Percentiles rank a stretch among this genome's conserved stretches.
These are phyloP conservation scores for Andrena haemorrhoa DNA, from an alignment of 2,888 invertebrate species.

Conservation along the genomic window DNA sequence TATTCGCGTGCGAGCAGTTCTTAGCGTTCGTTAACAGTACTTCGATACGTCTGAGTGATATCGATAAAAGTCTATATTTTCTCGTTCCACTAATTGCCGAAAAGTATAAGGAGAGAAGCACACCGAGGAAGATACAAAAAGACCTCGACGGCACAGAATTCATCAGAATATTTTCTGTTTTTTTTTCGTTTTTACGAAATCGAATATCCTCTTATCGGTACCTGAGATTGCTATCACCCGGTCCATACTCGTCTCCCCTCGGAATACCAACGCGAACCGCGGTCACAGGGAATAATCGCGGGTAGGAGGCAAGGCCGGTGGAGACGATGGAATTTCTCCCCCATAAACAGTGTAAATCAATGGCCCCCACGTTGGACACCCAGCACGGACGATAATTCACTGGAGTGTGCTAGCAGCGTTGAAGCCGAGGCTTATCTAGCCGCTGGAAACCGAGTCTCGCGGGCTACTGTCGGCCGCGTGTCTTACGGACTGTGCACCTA, in stretches of 20 bases:
- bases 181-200: not conserved
- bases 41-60: not conserved
- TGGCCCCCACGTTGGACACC: not conserved
- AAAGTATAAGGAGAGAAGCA: too few species aligned
- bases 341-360: constrained; percentile 28
- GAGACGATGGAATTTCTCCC: constrained; percentile 5
- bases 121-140: not conserved
- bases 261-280: not conserved
- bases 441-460: constrained; percentile 37
- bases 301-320: too few species aligned
- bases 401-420: constrained; percentile 3
- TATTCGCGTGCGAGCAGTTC: not conserved
- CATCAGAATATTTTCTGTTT: not conserved
- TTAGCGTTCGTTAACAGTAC: not conserved
- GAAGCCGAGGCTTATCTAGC: constrained; percentile 22
- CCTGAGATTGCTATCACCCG: not conserved
- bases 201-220: not conserved
- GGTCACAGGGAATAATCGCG: not conserved
- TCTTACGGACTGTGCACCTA: constrained; percentile 71
- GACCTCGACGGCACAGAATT: not conserved
- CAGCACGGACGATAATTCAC: constrained; percentile 41
- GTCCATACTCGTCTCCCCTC: not conserved
- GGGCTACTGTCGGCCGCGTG: constrained; percentile 36
- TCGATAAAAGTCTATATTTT: too few species aligned
- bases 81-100: too few species aligned